phyloP scores from a whole-genome alignment of 2,888 invertebrate genomes.

The Nomada lathburiana region DNA sequence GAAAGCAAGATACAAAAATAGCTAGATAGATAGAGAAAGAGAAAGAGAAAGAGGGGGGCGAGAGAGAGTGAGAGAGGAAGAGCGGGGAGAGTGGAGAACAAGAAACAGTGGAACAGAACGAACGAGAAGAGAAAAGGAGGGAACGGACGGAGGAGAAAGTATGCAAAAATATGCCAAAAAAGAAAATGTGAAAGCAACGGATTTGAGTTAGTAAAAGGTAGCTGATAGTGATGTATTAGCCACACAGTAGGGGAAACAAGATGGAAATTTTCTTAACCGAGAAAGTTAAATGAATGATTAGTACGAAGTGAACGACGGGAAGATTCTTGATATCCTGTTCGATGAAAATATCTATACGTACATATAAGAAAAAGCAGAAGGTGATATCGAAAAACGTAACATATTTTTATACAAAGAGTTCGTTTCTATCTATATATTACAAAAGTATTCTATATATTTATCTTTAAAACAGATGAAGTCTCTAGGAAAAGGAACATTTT shows the following conservation, averaged over 20 bases:
- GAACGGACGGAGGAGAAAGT: background rate
- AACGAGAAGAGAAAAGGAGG: background rate
- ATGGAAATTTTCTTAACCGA: background rate
- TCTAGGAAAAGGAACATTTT: constrained; percentile 3
- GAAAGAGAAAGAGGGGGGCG: background rate
- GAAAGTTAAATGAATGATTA: background rate
- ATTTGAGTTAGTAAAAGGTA: too few relatives aligned
- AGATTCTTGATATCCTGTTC: constrained; percentile 42
- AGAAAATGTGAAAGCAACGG: background rate
- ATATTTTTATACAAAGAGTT: constrained; percentile 70
- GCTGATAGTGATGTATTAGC: too few relatives aligned
- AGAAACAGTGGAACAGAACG: background rate
- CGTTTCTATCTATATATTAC: constrained; percentile 62
- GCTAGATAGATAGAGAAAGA: background rate
- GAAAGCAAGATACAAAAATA: background rate
- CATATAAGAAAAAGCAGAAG: constrained; percentile 31
- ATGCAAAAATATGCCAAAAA: background rate
- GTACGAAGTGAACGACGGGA: background rate
- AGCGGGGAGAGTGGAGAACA: background rate
- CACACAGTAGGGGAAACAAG: background rate
- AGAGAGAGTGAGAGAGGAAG: background rate
- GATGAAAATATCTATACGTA: constrained; percentile 44
- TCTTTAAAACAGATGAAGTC: constrained; percentile 37
- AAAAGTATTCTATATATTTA: constrained; percentile 67
- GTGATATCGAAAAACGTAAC: constrained; percentile 55